Evolutionary conservation across 30 jellyfish, hydroid and myxozoan species (phyloP).

Genomic region (Aurelia aurita complex sp. Pacific): DNA sequence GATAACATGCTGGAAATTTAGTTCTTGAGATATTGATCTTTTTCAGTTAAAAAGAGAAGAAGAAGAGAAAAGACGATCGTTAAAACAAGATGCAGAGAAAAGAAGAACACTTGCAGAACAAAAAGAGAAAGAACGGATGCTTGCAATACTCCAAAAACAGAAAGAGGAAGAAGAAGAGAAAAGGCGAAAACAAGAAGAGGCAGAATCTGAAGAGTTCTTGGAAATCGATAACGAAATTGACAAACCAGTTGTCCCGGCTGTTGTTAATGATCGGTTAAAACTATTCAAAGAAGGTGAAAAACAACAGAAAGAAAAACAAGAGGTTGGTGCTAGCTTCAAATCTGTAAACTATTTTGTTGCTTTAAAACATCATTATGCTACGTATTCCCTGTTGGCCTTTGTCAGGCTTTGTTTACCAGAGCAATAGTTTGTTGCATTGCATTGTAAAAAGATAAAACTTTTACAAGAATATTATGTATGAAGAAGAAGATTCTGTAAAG

Average conservation of each 20-base stretch:
- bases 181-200: slow-evolving; percentile 52
- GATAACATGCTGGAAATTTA: no score
- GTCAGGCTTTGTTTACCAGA: no score
- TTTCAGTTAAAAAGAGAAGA: slow-evolving; percentile 41
- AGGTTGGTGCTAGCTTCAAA: slow-evolving; percentile 18
- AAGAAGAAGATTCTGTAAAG: no score
- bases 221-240: slow-evolving; percentile 33
- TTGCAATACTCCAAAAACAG: slow-evolving; percentile 43
- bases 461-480: no score
- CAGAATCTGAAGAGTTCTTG: slow-evolving; percentile 54
- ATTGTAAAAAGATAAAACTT: no score
- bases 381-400: no score
- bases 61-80: slow-evolving; percentile 50
- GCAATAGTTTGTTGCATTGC: no score
- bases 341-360: background rate
- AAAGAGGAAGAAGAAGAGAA: slow-evolving; percentile 60
- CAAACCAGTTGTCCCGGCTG: slow-evolving; percentile 40
- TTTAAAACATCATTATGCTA: no score
- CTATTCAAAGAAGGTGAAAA: slow-evolving; percentile 57
- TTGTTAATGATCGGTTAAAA: slow-evolving; percentile 49
- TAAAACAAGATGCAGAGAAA: slow-evolving; percentile 61
- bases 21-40: background rate
- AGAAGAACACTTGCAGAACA: slow-evolving; percentile 45
- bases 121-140: slow-evolving; percentile 64
- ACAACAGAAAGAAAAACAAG: slow-evolving; percentile 53